A percentile compares a stretch with the other conserved stretches of the same genome.
These are phyloP conservation scores for Noctua janthe DNA, from an alignment of 2,888 invertebrate species.

Conservation along the genomic window DNA sequence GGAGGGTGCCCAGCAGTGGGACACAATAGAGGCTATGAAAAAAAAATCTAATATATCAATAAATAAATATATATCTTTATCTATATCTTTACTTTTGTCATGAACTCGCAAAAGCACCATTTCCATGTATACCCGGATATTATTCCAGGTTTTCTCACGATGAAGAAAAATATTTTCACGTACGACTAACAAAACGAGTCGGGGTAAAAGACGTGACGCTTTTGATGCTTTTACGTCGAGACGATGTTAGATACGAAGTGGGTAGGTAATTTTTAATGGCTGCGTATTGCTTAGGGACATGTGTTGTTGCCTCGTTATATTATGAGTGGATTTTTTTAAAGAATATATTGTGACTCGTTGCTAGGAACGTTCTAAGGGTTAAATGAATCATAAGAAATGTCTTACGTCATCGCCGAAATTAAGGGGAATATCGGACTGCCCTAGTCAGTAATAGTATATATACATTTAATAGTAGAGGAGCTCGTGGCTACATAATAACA, in stretches of 20 bases:
- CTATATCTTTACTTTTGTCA: too few species aligned
- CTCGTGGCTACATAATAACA: too few species aligned
- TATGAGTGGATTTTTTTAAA: not conserved
- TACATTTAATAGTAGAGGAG: too few species aligned
- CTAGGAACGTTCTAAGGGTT: not conserved
- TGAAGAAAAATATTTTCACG: constrained; percentile 49
- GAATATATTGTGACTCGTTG: not conserved
- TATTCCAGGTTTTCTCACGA: constrained; percentile 30
- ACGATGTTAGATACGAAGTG: constrained; percentile 47
- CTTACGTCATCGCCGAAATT: not conserved
- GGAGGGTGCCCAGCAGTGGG: too few species aligned
- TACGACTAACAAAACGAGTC: constrained; percentile 45
- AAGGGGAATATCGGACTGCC: not conserved
- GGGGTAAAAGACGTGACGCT: constrained; percentile 48
- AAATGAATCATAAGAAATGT: not conserved
- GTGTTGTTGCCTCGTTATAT: constrained; percentile 23
- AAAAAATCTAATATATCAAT: too few species aligned
- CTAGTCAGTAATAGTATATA: not conserved
- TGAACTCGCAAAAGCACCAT: too few species aligned
- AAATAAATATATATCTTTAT: too few species aligned
- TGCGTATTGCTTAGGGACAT: constrained; percentile 41
- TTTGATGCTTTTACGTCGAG: constrained; percentile 54
- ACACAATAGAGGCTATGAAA: too few species aligned
- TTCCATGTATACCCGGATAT: constrained; percentile 36
- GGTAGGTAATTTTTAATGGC: constrained; percentile 58